phyloP scores from a whole-genome alignment of 1,140 invertebrate genomes.

The Meloidogyne floridensis region DNA sequence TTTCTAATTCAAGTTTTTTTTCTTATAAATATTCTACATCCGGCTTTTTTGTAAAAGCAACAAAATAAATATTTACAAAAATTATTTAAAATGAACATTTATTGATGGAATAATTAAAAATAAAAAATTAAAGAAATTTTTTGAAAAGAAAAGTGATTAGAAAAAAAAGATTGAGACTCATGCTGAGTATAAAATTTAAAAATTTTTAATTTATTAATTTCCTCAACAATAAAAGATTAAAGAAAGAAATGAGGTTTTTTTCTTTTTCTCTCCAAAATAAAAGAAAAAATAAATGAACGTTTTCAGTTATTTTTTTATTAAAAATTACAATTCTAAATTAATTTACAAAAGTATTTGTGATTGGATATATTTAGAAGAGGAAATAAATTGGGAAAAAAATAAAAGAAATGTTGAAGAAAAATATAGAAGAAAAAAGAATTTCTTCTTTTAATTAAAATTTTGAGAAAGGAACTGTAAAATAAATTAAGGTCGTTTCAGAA shows the following conservation, averaged over 20 bases:
- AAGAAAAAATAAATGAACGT: background rate
- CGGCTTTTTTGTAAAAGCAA: background rate
- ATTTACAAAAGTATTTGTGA: background rate
- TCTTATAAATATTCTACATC: background rate
- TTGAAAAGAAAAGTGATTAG: background rate
- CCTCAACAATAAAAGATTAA: no score
- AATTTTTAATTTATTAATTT: background rate
- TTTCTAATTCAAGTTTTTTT: background rate
- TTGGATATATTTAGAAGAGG: no score
- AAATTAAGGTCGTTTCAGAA: no score
- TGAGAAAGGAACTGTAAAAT: no score
- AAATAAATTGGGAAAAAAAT: no score
- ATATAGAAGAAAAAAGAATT: no score
- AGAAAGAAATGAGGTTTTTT: background rate
- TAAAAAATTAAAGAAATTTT: no score
- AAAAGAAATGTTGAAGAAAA: no score
- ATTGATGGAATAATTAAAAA: background rate
- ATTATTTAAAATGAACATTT: background rate
- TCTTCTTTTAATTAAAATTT: no score
- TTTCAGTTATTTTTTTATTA: background rate
- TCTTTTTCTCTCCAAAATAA: background rate
- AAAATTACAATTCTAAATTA: background rate
- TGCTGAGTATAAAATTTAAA: background rate
- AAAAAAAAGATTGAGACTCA: constrained; percentile 2
- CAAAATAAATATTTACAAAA: background rate